Percentiles rank a stretch among this genome's conserved stretches.
phyloP scores from a whole-genome alignment of 1,140 invertebrate species.

The Phortica variegata region DNA sequence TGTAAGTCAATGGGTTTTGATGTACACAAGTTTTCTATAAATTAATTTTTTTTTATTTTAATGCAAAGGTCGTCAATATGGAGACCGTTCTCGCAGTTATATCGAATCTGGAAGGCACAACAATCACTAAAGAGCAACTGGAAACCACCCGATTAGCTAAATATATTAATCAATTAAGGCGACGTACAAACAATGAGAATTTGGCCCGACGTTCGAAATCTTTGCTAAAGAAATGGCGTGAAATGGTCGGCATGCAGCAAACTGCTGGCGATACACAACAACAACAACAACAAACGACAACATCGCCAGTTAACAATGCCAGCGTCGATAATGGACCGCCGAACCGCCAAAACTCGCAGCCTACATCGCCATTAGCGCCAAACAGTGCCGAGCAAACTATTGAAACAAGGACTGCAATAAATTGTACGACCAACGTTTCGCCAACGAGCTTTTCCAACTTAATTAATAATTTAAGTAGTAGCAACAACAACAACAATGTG shows the following conservation, averaged over 20 bases:
- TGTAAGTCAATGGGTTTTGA: constrained; percentile 60
- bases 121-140: constrained; percentile 91
- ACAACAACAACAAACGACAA: constrained; percentile 8
- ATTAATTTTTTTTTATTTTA: constrained; percentile 1
- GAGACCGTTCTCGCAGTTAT: constrained; percentile 88
- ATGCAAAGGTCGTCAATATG: constrained; percentile 87
- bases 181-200: constrained; percentile 75
- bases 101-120: constrained; percentile 85
- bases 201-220: constrained; percentile 87
- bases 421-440: too few species aligned
- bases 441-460: constrained; percentile 33
- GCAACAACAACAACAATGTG: too few species aligned
- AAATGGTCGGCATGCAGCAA: constrained; percentile 62
- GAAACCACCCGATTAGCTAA: constrained; percentile 92
- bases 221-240: constrained; percentile 87
- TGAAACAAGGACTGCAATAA: not conserved
- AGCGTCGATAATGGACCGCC: too few species aligned
- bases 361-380: constrained; percentile 26
- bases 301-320: not conserved
- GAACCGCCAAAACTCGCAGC: constrained; percentile 6
- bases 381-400: constrained; percentile 10
- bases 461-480: constrained; percentile 20
- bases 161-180: constrained; percentile 86
- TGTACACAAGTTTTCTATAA: not conserved
- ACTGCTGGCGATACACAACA: constrained; percentile 19